Conservation (phyloP, 2,113 vertebrate species). For the Ptilorrhoa leucosticta region DNA sequence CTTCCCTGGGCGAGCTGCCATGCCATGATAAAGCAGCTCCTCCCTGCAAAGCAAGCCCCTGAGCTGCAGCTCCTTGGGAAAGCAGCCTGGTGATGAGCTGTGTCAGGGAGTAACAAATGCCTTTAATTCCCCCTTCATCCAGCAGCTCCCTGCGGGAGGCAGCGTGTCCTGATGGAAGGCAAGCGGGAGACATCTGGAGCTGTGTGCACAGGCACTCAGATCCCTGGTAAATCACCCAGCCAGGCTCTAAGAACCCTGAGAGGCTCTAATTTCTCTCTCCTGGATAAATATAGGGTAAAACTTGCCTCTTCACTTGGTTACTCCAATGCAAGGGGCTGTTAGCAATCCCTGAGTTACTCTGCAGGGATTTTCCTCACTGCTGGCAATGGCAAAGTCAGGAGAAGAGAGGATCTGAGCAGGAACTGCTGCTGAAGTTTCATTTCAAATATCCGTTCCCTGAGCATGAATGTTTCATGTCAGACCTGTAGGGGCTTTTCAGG, state of each 20-base stretch:
- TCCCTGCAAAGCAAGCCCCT: neutral
- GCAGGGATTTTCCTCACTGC: neutral
- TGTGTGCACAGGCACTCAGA: neutral
- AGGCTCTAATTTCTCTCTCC: neutral
- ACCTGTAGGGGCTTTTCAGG: neutral
- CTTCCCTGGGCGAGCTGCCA: neutral
- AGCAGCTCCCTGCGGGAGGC: neutral
- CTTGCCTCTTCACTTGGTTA: neutral
- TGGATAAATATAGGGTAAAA: neutral
- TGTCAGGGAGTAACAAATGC: neutral
- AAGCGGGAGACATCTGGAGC: accelerated
- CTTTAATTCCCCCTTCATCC: neutral
- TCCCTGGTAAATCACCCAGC: neutral
- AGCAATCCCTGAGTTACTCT: neutral
- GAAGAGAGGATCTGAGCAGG: neutral
- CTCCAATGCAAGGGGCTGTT: neutral
- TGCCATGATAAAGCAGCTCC: neutral
- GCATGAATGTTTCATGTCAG: neutral
- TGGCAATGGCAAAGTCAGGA: neutral
- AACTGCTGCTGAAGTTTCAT: neutral
- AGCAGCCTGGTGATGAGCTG: neutral
- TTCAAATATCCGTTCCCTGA: neutral
- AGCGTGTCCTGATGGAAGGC: neutral
- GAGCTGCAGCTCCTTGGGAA: neutral
- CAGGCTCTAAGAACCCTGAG: neutral